A percentile compares a stretch with the other conserved stretches of the same genome.
These are phyloP conservation scores for Nipponia nippon DNA, from an alignment of 2,113 vertebrate species.

Conservation along the genomic window DNA sequence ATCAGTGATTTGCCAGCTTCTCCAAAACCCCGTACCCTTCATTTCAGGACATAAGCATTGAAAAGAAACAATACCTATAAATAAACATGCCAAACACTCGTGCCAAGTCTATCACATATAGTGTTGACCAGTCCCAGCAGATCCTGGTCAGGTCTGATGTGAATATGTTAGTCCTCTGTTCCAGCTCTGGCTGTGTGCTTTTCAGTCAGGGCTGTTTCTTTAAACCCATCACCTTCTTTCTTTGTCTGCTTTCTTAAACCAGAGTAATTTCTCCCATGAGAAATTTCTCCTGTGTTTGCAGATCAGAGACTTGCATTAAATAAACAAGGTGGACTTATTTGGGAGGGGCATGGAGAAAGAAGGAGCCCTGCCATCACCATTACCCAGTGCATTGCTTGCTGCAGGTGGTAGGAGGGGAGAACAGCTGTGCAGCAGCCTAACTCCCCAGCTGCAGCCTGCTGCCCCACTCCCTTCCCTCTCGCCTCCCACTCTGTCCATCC, in stretches of 20 bases:
- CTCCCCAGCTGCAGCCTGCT: neutral
- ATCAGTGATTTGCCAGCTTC: neutral
- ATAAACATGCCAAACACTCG: neutral
- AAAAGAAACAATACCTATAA: neutral
- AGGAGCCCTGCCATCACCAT: neutral
- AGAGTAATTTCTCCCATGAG: slow-evolving; percentile 1
- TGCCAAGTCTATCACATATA: neutral
- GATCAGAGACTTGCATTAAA: neutral
- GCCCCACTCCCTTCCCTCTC: neutral
- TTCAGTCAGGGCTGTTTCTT: neutral
- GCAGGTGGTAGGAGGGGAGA: neutral
- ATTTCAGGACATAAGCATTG: neutral
- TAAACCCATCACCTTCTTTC: neutral
- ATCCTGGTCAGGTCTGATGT: neutral
- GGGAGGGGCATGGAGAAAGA: neutral
- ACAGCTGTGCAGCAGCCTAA: neutral
- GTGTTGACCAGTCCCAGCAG: neutral
- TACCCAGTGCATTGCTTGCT: neutral
- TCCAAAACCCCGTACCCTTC: neutral
- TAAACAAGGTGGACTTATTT: neutral
- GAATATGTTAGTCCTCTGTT: neutral
- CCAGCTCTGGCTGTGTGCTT: neutral
- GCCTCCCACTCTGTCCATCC: neutral
- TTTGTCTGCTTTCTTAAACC: neutral
- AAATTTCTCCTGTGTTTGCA: neutral